Conservation (phyloP, 2,113 vertebrate species). For the Emydocephalus ijimae region DNA sequence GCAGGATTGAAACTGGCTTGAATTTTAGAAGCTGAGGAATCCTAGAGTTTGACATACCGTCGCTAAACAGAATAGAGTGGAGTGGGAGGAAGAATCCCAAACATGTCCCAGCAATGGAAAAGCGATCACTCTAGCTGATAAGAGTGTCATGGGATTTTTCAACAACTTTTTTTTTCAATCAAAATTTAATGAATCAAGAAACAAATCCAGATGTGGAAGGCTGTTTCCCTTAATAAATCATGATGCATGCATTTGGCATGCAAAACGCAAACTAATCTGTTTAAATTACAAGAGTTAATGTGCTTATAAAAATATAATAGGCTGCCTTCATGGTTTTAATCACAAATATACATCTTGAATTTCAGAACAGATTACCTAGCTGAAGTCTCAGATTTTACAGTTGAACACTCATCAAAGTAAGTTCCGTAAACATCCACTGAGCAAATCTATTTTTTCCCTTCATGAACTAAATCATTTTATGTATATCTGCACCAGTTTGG, state of each 20-base stretch:
- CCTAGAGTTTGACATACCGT: constrained; percentile 20
- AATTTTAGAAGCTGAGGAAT: constrained; percentile 25
- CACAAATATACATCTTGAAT: constrained; percentile 55
- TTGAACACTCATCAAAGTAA: background rate
- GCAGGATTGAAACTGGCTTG: background rate
- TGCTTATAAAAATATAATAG: constrained; percentile 59
- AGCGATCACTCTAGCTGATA: constrained; percentile 30
- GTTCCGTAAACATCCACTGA: background rate
- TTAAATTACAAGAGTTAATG: constrained; percentile 55
- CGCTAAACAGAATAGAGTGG: background rate
- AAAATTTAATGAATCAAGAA: constrained; percentile 43
- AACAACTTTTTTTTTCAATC: constrained; percentile 24
- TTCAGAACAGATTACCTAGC: constrained; percentile 39
- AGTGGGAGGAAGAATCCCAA: accelerated
- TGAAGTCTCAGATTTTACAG: constrained; percentile 26
- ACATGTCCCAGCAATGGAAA: constrained; percentile 6
- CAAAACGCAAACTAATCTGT: constrained; percentile 36
- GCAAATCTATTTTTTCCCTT: background rate
- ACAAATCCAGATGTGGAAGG: constrained; percentile 26
- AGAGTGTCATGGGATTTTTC: constrained; percentile 17
- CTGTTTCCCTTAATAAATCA: constrained; percentile 46
- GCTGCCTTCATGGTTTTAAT: constrained; percentile 63
- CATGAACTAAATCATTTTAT: background rate
- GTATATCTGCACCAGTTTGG: background rate
- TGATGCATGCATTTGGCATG: constrained; percentile 20